phyloP scores from a whole-genome alignment of 2,888 invertebrate genomes.

The Julus scandinavius region DNA sequence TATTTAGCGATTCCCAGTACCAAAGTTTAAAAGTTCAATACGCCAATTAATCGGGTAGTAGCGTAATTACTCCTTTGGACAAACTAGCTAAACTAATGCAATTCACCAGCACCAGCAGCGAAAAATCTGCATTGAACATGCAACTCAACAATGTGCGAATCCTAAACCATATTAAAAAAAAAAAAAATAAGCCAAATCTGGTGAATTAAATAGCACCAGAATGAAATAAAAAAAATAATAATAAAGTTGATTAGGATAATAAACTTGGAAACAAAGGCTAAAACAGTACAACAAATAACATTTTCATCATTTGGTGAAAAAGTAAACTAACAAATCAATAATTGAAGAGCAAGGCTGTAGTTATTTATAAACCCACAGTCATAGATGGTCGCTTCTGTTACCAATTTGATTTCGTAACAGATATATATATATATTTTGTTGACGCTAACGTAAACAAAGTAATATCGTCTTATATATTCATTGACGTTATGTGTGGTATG shows the following conservation, averaged over 20 bases:
- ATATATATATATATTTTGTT: not conserved
- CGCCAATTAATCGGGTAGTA: not conserved
- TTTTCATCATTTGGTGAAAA: not conserved
- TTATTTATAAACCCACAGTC: not conserved
- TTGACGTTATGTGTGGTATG: not conserved
- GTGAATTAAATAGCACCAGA: not conserved
- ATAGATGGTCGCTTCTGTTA: not conserved
- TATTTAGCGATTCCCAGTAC: slow-evolving; percentile 14
- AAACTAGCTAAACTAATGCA: slow-evolving; percentile 13
- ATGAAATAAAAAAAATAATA: not conserved
- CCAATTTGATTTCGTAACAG: not conserved
- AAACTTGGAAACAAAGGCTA: not conserved
- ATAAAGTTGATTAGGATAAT: not conserved
- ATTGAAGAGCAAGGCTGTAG: not conserved
- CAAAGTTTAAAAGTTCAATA: slow-evolving; percentile 9
- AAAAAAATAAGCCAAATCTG: not conserved
- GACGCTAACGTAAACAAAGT: slow-evolving; percentile 14
- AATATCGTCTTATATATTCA: not conserved
- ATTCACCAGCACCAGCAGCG: not conserved
- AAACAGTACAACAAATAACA: not conserved
- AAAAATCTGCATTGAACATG: not conserved
- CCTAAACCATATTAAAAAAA: not conserved
- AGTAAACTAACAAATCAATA: not conserved
- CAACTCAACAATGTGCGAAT: not conserved
- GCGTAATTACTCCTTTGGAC: not conserved